Base-by-base conservation (phyloP, 2,888 invertebrate genomes). In the Pristionchus entomophagus region DNA sequence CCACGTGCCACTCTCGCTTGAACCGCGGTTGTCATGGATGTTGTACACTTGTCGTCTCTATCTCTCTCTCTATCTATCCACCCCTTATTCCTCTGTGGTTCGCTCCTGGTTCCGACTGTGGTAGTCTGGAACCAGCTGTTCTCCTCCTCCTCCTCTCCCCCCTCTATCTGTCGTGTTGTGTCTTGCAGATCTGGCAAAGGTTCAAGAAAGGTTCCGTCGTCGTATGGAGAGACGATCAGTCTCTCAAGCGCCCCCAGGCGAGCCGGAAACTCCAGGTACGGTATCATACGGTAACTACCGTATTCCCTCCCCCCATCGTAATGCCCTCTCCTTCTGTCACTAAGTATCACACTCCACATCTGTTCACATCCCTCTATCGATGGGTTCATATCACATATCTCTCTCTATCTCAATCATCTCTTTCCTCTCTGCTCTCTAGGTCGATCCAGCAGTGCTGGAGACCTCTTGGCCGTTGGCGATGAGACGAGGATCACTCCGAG, bases 171-270 rank as follows among this genome's bases (percentile, higher is more conserved):
- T 49, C 83, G 45, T 41, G 41, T 59, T n/a, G 51, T 45, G 41
- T 82, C 87, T 78, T 87, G 62, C 89, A 93, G 93, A 93, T 92
- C 89, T 93, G 89, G 88, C 87, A 88, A 92, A 92, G 87, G 91
- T 93, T 59, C 93, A 93, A 88, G 93, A 93, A 87, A 91, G 93
- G 59, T 93, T 93, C 90, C 91, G 90, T 87, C 90, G 93, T 38
- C 90, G 93, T 32, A 91, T 93, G 90, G 92, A 93, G 86, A 93
- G 93, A 87, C 87, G 90, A n/a, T 88, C 88, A 78, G 88, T 88
- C 32, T 89, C 84, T n/a, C 62, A 62, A 29, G 32, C 56, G 14
- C 91, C 85, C 88, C 88, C 38, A 51, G 62, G 51, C 19, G 69
- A 51, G 29, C 73, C 49, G 32, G 62, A 53, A 35, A 84, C 45